Evolutionary conservation across 2,888 invertebrate species (phyloP).

Genomic region (Drosophila kanekoi): DNA sequence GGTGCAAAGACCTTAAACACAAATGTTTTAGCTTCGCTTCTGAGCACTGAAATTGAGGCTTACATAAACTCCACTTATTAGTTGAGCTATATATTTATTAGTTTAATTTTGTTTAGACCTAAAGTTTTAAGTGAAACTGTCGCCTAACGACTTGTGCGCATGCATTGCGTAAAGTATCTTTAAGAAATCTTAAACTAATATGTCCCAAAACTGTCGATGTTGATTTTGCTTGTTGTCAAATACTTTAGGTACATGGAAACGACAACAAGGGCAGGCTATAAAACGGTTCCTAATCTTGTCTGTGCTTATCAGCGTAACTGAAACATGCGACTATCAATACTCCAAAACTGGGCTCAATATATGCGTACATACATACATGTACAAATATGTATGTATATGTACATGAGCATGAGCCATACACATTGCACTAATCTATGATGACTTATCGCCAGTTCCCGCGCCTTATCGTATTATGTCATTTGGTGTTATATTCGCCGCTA

Average conservation of each 20-base stretch:
- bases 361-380: background rate
- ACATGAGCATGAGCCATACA: slow-evolving; percentile 10
- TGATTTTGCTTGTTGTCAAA: slow-evolving; percentile 4
- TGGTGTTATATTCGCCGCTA: slow-evolving; percentile 32
- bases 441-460: slow-evolving; percentile 14
- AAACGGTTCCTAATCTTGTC: slow-evolving; percentile 18
- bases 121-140: too few relatives aligned
- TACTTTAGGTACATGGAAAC: background rate
- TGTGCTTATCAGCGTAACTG: slow-evolving; percentile 19
- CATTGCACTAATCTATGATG: slow-evolving; percentile 26
- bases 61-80: background rate
- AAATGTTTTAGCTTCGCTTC: background rate
- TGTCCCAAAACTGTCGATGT: background rate
- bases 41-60: too few relatives aligned
- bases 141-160: too few relatives aligned
- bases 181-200: slow-evolving; percentile 6
- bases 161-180: background rate
- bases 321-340: slow-evolving; percentile 21
- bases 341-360: slow-evolving; percentile 9
- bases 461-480: slow-evolving; percentile 45
- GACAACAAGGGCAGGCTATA: slow-evolving; percentile 1
- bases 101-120: too few relatives aligned
- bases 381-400: slow-evolving; percentile 1
- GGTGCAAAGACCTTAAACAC: background rate
- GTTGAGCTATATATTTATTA: too few relatives aligned